These are phyloP conservation scores for human DNA, from an alignment of 2,113 vertebrate genomes.

Conservation along the genomic window GRCh38 chr16:62539001-62539500, in stretches of 20 bases:
- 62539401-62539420: not conserved
- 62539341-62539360: not conserved
- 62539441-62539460: not conserved
- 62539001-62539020: not conserved
- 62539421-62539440: not conserved
- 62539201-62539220: not conserved
- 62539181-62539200: not conserved
- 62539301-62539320: not conserved
- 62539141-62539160: not conserved
- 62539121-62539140: not conserved
- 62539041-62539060: not conserved
- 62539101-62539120: not conserved
- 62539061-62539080: not conserved
- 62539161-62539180: not conserved
- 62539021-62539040: not conserved
- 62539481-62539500: too few relatives aligned
- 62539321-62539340: not conserved
- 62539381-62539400: not conserved
- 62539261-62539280: not conserved
- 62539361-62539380: not conserved
- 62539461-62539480: too few relatives aligned
- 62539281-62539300: not conserved
- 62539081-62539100: not conserved
- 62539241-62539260: not conserved
- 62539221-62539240: not conserved